These are phyloP conservation scores for Odocoileus hemionus DNA, from an alignment of 2,113 vertebrate genomes.

Conservation along the genomic window DNA sequence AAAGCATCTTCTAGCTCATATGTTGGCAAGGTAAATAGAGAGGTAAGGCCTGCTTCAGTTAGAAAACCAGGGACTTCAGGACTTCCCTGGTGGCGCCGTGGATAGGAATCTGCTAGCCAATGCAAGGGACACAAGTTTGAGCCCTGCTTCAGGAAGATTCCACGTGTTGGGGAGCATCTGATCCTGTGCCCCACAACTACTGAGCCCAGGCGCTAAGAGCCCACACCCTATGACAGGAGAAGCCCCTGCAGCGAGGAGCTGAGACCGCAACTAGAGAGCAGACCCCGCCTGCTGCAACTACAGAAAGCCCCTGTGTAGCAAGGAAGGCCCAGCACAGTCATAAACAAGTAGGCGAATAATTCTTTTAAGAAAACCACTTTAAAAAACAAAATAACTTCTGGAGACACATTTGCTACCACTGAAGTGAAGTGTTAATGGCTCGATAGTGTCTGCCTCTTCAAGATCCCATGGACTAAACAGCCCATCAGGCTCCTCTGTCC, in stretches of 20 bases:
- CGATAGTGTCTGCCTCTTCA: fast-evolving
- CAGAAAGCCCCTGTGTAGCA: neutral
- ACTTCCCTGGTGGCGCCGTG: fast-evolving
- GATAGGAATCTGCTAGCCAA: neutral
- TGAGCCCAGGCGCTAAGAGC: neutral
- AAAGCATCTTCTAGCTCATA: neutral
- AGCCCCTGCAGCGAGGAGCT: fast-evolving
- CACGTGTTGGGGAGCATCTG: neutral
- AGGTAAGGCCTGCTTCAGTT: neutral
- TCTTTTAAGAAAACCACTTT: neutral
- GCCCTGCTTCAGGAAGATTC: neutral
- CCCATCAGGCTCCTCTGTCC: neutral
- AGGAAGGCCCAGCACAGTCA: neutral
- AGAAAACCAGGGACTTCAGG: neutral
- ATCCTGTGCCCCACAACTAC: neutral
- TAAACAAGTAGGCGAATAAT: neutral
- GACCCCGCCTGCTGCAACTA: neutral
- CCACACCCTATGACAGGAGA: neutral
- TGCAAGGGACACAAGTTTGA: neutral
- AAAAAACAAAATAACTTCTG: neutral
- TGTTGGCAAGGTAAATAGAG: neutral
- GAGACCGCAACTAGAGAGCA: neutral
- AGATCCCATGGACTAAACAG: neutral
- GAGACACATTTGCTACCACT: neutral
- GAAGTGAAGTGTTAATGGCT: neutral